These are phyloP conservation scores for Macrotus californicus DNA, from an alignment of 2,113 vertebrate species.

Conservation along the genomic window DNA sequence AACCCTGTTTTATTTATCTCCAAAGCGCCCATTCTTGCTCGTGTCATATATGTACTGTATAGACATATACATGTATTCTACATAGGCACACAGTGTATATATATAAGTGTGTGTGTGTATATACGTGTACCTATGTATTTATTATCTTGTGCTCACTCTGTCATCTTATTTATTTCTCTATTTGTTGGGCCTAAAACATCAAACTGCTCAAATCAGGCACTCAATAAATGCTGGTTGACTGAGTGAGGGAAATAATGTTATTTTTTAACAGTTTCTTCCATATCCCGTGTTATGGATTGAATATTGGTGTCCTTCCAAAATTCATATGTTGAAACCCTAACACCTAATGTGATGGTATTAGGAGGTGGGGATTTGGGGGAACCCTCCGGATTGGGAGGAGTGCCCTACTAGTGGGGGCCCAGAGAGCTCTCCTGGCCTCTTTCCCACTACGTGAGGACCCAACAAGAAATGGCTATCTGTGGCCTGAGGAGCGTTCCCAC, in stretches of 20 bases:
- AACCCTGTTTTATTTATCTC: neutral
- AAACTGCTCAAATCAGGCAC: neutral
- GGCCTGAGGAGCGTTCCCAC: neutral
- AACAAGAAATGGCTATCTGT: rapidly evolving
- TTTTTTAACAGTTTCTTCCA: neutral
- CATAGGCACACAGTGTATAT: neutral
- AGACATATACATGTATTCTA: neutral
- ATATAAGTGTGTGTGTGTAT: rapidly evolving
- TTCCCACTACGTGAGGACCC: neutral
- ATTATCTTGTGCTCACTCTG: too few relatives aligned
- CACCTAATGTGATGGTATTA: too few relatives aligned
- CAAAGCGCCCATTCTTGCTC: neutral
- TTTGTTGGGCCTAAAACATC: neutral
- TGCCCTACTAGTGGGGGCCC: neutral
- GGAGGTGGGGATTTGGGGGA: neutral
- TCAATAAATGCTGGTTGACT: neutral
- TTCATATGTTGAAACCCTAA: too few relatives aligned
- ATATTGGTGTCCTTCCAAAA: too few relatives aligned
- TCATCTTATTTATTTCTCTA: neutral
- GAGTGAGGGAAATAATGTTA: neutral
- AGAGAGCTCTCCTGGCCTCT: neutral
- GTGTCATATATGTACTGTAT: neutral
- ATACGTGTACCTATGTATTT: rapidly evolving
- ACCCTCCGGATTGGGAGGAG: neutral
- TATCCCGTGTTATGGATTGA: neutral